Evolutionary conservation across 1,140 invertebrate species (phyloP), one percentile per base, ranked within the genome.

Genomic region (Drosophila repletoides): DNA sequence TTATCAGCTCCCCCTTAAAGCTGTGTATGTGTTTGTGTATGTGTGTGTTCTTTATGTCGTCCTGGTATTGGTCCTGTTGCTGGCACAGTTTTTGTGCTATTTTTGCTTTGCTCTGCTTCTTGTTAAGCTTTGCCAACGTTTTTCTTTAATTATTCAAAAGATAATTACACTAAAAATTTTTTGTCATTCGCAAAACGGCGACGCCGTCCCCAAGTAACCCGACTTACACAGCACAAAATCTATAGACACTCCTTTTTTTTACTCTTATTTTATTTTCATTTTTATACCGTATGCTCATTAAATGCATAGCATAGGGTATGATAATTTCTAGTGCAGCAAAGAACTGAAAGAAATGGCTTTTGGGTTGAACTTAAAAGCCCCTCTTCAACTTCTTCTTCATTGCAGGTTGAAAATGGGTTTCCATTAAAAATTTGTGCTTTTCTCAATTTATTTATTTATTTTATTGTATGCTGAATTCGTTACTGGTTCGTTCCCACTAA

Each of bases 141-240:
- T 83, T 84, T 84, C 79, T 84, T 84, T 84, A 84, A 84, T 84
- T 84, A 84, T 84, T 83, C 79, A 84, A 84, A 84, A 84, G 79
- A 84, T 84, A 84, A 84, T 84, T 84, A 84, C 79, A 84, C 79
- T 74, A 79, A 79, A 73, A 75, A 75, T 67, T 75, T 74, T 67
- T 81, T 76, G 68, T 72, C 72, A 73, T 83, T 74, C 74, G 72
- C 41, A 69, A 69, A 69, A 55, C 41, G 58, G 36, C 53, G 66
- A 58, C 53, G 56, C 49, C 64, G 60, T 46, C 48, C 46, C 45
- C 36, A 67, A 81, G 72, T 51, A 69, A 60, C 41, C 63, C 73
- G 69, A 63, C 69, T 58, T 45, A 36, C 59, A 46, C 59, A 46
- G 60, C 38, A 61, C 43, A 48, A 71, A 79, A 83, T 84, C 73